Percentiles rank a stretch among this genome's conserved stretches.
phyloP scores from a whole-genome alignment of 2,888 invertebrate genomes.

The Meiosimyza decipiens region DNA sequence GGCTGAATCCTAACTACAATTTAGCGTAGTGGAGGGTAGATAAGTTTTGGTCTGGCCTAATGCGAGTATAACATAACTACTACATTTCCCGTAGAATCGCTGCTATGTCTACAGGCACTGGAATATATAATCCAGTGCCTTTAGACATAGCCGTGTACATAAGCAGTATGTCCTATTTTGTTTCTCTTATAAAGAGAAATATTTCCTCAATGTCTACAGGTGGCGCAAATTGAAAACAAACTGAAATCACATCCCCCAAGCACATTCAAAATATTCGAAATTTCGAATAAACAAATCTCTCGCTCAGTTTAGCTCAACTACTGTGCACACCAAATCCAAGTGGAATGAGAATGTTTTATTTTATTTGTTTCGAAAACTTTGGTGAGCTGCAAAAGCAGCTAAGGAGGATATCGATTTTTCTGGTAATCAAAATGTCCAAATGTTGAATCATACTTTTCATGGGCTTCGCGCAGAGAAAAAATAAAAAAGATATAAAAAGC shows the following conservation, averaged over 20 bases:
- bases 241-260: slow-evolving; percentile 10
- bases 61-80: too few species aligned
- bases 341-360: background rate
- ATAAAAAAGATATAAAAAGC: background rate
- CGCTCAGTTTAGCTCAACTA: background rate
- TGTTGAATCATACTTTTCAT: slow-evolving; percentile 43
- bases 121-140: too few species aligned
- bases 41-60: too few species aligned
- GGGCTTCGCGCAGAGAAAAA: background rate
- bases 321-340: slow-evolving; percentile 9
- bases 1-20: too few species aligned
- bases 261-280: slow-evolving; percentile 33
- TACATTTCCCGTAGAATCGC: too few species aligned
- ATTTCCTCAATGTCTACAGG: slow-evolving; percentile 15
- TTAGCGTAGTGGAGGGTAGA: too few species aligned
- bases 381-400: background rate
- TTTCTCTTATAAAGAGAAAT: background rate
- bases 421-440: slow-evolving; percentile 30
- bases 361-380: slow-evolving; percentile 7
- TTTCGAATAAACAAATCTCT: slow-evolving; percentile 28
- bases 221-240: slow-evolving; percentile 25
- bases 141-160: too few species aligned
- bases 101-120: too few species aligned
- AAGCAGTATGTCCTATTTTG: too few species aligned
- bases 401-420: slow-evolving; percentile 43